phyloP scores from a whole-genome alignment of 2,888 invertebrate species.

The Metacarcinus magister region DNA sequence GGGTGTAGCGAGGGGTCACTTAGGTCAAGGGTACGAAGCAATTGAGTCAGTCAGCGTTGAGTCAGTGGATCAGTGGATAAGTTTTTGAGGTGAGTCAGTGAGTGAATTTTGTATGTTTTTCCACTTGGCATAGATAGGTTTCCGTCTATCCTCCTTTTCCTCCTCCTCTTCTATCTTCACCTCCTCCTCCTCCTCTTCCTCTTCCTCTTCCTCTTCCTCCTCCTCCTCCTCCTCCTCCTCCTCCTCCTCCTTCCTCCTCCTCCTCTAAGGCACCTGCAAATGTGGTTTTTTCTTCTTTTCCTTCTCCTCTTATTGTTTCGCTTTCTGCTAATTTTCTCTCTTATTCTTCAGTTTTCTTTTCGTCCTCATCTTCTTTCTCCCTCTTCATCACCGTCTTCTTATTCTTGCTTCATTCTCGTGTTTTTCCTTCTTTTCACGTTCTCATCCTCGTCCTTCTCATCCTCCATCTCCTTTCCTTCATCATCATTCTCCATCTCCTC shows the following conservation, averaged over 20 bases:
- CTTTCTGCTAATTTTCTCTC: background rate
- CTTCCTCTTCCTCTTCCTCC: background rate
- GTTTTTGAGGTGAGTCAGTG: too few species aligned
- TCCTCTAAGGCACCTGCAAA: background rate
- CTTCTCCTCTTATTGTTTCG: background rate
- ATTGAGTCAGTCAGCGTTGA: too few species aligned
- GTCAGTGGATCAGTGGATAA: too few species aligned
- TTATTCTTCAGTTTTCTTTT: background rate
- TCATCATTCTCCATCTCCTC: background rate
- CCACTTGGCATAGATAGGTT: background rate
- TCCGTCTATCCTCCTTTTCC: background rate
- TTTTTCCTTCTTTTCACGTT: background rate
- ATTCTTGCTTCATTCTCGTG: background rate
- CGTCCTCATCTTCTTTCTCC: background rate
- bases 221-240: background rate
- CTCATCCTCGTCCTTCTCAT: background rate
- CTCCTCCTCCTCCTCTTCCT: background rate
- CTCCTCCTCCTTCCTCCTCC: background rate
- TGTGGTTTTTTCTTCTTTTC: background rate
- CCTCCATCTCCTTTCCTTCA: background rate
- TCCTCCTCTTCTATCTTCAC: background rate
- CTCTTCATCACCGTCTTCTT: background rate
- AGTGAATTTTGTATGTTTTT: too few species aligned
- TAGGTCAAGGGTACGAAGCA: too few species aligned
- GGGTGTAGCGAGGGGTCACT: too few species aligned